Evolutionary conservation across 2,888 invertebrate genomes (phyloP), one percentile per base, ranked within the genome.

Genomic region (Drosophila robusta): DNA sequence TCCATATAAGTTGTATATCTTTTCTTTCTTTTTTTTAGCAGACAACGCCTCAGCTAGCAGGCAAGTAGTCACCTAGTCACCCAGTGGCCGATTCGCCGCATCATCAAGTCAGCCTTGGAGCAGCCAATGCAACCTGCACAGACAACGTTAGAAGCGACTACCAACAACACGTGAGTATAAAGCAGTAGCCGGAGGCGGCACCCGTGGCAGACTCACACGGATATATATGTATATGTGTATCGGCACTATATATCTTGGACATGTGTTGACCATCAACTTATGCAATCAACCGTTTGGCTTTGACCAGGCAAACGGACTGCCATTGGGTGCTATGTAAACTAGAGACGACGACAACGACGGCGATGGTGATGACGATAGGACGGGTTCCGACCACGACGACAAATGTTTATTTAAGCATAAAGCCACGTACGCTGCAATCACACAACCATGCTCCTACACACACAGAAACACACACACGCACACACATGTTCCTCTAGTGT

Each of bases 211-310:
- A 9, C 29, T 29, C 9, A 32, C 70, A 9, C 24, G 16, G n/a
- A 16, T 60, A 14, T 45, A 26, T 18, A 8, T 34, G 14, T 24
- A 34, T 14, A 18, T 58, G 50, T 69, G 54, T 80, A 78, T 76
- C 75, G 68, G 52, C 56, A 75, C 61, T 75, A 77, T 77, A 81
- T 80, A 85, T 80, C 80, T 85, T 71, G 83, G 86, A 85, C 85
- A 85, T 87, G 88, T 87, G 85, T 85, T 86, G 85, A 79, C 88
- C 85, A 85, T 85, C 85, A 85, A 85, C 85, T 85, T 85, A 87
- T 87, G 88, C 88, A 85, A 85, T 85, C 85, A 85, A 85, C 83
- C 83, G 87, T 81, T 83, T 87, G 88, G 88, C 85, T 87, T 79
- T 86, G 86, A 84, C 79, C 86, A 77, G 76, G 60, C 69, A 66